These are phyloP conservation scores for Villa cingulata DNA, from an alignment of 2,888 invertebrate genomes.

Conservation along the genomic window DNA sequence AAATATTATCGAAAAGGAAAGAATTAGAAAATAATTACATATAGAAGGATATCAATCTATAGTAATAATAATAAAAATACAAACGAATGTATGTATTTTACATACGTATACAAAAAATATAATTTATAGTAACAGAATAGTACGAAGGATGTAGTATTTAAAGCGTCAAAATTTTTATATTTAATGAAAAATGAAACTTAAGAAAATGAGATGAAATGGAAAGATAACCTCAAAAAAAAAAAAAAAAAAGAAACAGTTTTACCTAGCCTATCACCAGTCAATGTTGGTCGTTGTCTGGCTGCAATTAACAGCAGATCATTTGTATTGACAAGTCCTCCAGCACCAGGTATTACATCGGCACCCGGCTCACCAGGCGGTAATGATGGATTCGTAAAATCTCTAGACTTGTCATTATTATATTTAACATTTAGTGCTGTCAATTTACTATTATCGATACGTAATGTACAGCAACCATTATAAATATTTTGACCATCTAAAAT, in stretches of 20 bases:
- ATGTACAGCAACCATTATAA: constrained; percentile 98
- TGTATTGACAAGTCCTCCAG: constrained; percentile 41
- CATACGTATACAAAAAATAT: too few relatives aligned
- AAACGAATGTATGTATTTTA: too few relatives aligned
- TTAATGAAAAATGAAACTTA: background rate
- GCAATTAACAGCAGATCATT: constrained; percentile 41
- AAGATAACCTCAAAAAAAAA: constrained; percentile 11
- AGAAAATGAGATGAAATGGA: background rate
- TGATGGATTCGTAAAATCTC: constrained; percentile 97
- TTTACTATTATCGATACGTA: constrained; percentile 98
- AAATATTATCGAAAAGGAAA: too few relatives aligned
- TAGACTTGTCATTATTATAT: constrained; percentile 99
- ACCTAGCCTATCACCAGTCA: constrained; percentile 39
- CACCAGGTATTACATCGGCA: constrained; percentile 44
- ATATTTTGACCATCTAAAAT: constrained; percentile 97
- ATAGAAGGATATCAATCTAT: too few relatives aligned
- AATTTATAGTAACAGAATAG: too few relatives aligned
- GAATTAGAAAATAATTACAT: too few relatives aligned
- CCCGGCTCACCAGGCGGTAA: constrained; percentile 85
- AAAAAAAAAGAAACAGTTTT: constrained; percentile 21
- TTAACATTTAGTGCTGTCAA: constrained; percentile 96
- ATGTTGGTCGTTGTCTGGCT: constrained; percentile 35
- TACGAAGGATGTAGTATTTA: too few relatives aligned
- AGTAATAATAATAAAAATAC: too few relatives aligned
- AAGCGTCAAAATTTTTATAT: too few relatives aligned